Base-by-base conservation (phyloP, 64 coral and sea anemone genomes). In the Porites australiensis region DNA sequence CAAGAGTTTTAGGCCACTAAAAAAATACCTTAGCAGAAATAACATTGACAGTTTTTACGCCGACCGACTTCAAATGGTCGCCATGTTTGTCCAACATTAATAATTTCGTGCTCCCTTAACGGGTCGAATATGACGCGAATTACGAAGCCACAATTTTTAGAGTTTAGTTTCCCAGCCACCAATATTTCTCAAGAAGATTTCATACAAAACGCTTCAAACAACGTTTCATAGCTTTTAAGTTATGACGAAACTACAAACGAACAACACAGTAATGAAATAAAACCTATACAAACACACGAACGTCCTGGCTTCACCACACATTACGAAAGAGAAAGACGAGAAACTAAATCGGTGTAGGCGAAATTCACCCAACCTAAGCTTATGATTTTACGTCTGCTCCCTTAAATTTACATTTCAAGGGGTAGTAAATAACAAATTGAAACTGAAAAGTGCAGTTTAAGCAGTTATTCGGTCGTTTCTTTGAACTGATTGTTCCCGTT, bases 21-120 rank as follows among this genome's bases (percentile, higher is more conserved):
- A 84, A 84, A 37, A 69, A 65, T 44, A 69, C 13, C 62, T 2
- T 21, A 84, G 44, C 12, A 64, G 18, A 47, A 68, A 84, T 19
- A 66, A 19, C 19, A 50, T 6, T 45, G 81, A 68, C 15, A 84
- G 52, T 68, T 46, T 20, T 10, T 16, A 84, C 63, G 45, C 46
- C 22, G 62, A 46, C 49, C 45, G 69, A 47, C 79, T 83, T 83
- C 22, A 67, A 50, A 67, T 84, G 46, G 81, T 51, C 81, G 81
- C 81, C 81, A 84, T 84, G 62, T 84, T 84, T 84, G 81, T 68
- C 64, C 81, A 84, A 84, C 81, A 84, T 84, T n/a, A 84, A 84
- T 84, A 84, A 84, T 84, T 84, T 68, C 81, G 61, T 65, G 81
- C 22, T 84, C 81, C 69, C 63, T 84, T 52, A 37, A 84, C 64